Percentiles rank a stretch among this genome's conserved stretches.
phyloP scores from a whole-genome alignment of 2,888 invertebrate genomes.

The Agonopterix heracliana region DNA sequence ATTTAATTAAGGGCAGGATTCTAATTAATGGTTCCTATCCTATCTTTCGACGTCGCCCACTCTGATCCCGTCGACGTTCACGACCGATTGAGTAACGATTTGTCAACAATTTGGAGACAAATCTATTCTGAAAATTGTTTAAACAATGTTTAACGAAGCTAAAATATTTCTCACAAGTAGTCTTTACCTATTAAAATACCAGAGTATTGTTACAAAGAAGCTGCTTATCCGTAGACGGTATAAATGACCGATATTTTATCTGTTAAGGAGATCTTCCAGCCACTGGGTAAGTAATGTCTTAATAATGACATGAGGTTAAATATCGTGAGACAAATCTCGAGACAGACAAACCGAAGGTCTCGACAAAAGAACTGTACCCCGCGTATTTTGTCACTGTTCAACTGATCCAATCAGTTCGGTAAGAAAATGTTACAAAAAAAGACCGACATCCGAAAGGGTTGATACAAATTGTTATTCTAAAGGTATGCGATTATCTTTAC shows the following conservation, averaged over 20 bases:
- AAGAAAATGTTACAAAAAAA: conserved; percentile 51
- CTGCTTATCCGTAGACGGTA: conserved; percentile 35
- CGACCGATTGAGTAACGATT: conserved; percentile 40
- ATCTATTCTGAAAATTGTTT: conserved; percentile 11
- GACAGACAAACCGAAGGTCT: conserved; percentile 48
- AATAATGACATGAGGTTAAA: conserved; percentile 69
- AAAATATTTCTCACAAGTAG: conserved; percentile 12
- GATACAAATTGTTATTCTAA: conserved; percentile 52
- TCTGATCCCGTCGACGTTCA: conserved; percentile 20
- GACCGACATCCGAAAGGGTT: conserved; percentile 48
- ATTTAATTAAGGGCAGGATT: conserved; percentile 58
- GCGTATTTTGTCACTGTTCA: conserved; percentile 73
- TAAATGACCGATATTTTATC: conserved; percentile 64
- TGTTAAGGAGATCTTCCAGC: conserved; percentile 51
- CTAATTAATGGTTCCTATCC: conserved; percentile 50
- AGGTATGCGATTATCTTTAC: conserved; percentile 48
- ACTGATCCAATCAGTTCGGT: conserved; percentile 62
- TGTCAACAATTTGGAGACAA: conserved; percentile 33
- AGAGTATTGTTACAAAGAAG: not conserved
- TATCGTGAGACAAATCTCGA: conserved; percentile 66
- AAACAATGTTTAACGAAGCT: conserved; percentile 13
- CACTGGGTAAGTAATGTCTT: conserved; percentile 74
- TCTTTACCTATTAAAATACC: not conserved
- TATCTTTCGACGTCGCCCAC: conserved; percentile 10
- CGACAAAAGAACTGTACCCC: conserved; percentile 61